Percentiles rank a stretch among this genome's conserved stretches.
These are phyloP conservation scores for Gryllus longicercus DNA, from an alignment of 2,888 invertebrate species.

Conservation along the genomic window DNA sequence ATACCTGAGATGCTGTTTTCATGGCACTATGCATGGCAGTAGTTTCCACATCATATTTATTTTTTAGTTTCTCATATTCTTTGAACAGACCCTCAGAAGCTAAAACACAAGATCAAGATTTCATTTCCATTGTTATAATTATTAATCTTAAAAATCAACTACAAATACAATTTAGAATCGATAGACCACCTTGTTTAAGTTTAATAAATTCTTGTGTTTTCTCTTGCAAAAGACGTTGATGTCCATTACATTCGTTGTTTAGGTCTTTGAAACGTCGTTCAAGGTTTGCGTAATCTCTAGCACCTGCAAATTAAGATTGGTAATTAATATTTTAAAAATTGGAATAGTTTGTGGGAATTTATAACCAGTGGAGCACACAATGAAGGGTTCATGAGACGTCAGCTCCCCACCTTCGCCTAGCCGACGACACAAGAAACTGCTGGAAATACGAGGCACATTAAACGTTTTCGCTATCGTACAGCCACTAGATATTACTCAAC, in stretches of 20 bases:
- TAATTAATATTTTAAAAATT: neutral
- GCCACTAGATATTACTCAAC: no score
- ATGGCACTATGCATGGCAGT: conserved; percentile 63
- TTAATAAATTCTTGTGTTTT: conserved; percentile 55
- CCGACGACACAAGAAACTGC: no score
- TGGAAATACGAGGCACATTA: no score
- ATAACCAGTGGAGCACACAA: no score
- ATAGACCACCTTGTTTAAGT: neutral
- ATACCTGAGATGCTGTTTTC: conserved; percentile 43
- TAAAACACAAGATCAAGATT: conserved; percentile 36
- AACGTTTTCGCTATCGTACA: no score
- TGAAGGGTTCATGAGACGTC: no score
- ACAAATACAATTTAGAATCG: neutral
- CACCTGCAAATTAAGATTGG: conserved; percentile 47
- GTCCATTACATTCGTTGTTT: conserved; percentile 56
- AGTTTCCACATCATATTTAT: conserved; percentile 69
- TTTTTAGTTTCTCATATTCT: conserved; percentile 70
- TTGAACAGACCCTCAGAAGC: conserved; percentile 70
- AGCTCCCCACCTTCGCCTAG: no score
- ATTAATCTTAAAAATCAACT: neutral
- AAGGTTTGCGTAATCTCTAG: conserved; percentile 60
- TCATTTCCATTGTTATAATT: neutral
- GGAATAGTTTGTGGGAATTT: neutral
- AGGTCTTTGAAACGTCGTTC: conserved; percentile 60
- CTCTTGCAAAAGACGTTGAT: conserved; percentile 60